phyloP scores from a whole-genome alignment of 2,113 vertebrate species.

The Centropristis striata region DNA sequence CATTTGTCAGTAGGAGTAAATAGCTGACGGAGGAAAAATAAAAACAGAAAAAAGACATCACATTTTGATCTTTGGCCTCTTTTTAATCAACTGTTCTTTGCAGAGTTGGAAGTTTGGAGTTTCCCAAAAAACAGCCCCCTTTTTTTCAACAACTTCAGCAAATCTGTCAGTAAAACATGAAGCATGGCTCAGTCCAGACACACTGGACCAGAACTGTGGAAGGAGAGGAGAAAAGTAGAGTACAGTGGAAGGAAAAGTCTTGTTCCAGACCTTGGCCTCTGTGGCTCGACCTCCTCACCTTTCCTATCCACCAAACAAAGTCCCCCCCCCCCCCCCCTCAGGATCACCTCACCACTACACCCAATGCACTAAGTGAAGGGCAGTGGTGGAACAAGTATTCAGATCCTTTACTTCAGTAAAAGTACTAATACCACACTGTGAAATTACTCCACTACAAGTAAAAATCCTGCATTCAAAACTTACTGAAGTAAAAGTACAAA shows the following conservation, averaged over 20 bases:
- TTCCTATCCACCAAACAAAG: conserved; percentile 88
- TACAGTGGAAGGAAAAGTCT: conserved; percentile 75
- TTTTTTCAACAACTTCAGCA: conserved; percentile 66
- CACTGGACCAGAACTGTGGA: background rate
- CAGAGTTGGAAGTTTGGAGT: conserved; percentile 32
- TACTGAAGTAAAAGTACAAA: too few species aligned
- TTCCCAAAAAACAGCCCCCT: conserved; percentile 41
- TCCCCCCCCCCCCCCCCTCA: conserved; percentile 50
- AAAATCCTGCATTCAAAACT: too few species aligned
- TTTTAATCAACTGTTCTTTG: conserved; percentile 48
- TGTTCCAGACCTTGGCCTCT: conserved; percentile 83
- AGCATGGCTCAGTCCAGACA: conserved; percentile 46
- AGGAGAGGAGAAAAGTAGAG: background rate
- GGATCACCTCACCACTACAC: conserved; percentile 69
- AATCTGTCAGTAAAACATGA: conserved; percentile 54
- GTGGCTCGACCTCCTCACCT: conserved; percentile 89
- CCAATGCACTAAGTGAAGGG: conserved; percentile 50
- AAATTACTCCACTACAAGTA: too few species aligned
- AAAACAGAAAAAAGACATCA: conserved; percentile 40
- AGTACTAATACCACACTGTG: too few species aligned
- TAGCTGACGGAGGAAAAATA: conserved; percentile 40
- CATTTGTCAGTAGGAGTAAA: conserved; percentile 36
- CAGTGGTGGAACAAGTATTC: too few species aligned
- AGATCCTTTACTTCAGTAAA: too few species aligned
- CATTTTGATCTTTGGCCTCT: conserved; percentile 44